Evolutionary conservation across 2,113 vertebrate genomes (phyloP).

Genomic region (human): GRCh38 chr19:50158001-50158500

Average conservation of each 20-base stretch:
- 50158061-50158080: neutral
- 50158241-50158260: neutral
- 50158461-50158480: neutral
- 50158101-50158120: neutral
- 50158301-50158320: conserved; percentile 41
- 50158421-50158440: neutral
- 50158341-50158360: neutral
- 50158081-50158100: neutral
- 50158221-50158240: neutral
- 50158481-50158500: neutral
- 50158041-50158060: neutral
- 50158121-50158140: neutral
- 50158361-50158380: neutral
- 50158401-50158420: neutral
- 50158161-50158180: neutral
- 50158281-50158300: neutral
- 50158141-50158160: neutral
- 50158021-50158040: neutral
- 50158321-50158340: conserved; percentile 65
- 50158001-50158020: neutral
- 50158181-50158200: neutral
- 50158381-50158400: neutral
- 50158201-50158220: neutral
- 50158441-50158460: neutral
- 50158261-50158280: conserved; percentile 67